Evolutionary conservation across 2,888 invertebrate species (phyloP), one percentile per base, ranked within the genome.

Genomic region (Tenthredo amoena): DNA sequence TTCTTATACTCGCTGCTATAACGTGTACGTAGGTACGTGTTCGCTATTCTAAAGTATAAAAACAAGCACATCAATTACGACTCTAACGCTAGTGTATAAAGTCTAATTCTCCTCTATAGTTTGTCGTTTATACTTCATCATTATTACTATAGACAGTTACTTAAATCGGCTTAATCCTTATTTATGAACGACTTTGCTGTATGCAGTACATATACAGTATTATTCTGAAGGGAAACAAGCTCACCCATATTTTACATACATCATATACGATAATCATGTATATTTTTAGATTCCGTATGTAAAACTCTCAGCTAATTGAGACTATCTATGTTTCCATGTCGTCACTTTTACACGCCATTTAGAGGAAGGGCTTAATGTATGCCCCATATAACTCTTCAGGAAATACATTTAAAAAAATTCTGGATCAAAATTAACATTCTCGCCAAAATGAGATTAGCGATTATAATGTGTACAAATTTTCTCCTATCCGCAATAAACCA

Each of bases 281-380:
- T 68, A 68, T 74, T 74, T 74, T 43, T 43, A 74, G 26, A 74
- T 43, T 43, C 43, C 72, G 9, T 40, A 74, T 74, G 43, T 21
- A 74, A 74, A 74, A 74, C 72, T 74, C 72, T 74, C 72, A 74
- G 43, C 72, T 74, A 74, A 74, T 74, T 74, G 72, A 74, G 43
- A 4, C 72, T 40, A 40, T 43, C 12, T 43, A 21, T 40, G 72
- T 34, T 68, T 62, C 26, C 10, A 18, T 34, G n/a, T 40, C 43
- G n/a, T 40, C 12, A 43, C 12, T 40, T 74, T 74, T 37, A 21
- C 72, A 74, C 72, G 72, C 40, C n/a, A 74, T 74, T 74, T 43
- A 43, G 15, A 74, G 72, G 72, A 74, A 74, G 40, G 72, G 72
- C 72, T 74, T 18, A 21, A 43, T n/a, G 72, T 43, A 26, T 43